Conservation (phyloP, 2,888 invertebrate genomes). For the Gymnosoma rotundatum region DNA sequence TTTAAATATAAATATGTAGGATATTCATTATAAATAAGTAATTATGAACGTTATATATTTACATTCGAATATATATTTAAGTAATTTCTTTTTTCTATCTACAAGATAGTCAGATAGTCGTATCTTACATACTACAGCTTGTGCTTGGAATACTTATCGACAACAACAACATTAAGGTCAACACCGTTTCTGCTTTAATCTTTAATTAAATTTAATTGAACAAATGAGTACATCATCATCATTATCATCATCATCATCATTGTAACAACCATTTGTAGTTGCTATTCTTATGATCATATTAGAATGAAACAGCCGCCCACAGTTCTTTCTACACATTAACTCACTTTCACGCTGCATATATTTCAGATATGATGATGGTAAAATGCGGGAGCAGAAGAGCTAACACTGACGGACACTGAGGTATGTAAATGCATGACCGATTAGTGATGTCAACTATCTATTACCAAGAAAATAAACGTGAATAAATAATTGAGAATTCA, state of each 20-base stretch:
- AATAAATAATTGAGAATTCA: no score
- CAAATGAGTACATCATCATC: constrained; percentile 59
- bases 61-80: neutral
- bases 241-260: constrained; percentile 21
- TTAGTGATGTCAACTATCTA: neutral
- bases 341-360: neutral
- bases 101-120: neutral
- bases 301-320: constrained; percentile 29
- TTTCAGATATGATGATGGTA: neutral
- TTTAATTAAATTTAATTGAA: constrained; percentile 81
- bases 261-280: constrained; percentile 16
- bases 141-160: constrained; percentile 48
- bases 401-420: neutral
- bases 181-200: constrained; percentile 77
- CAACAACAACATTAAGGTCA: constrained; percentile 79
- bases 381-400: neutral
- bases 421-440: constrained; percentile 12
- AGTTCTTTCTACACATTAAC: constrained; percentile 14
- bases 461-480: neutral
- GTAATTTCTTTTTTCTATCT: neutral
- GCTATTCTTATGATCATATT: constrained; percentile 18
- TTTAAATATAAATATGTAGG: neutral
- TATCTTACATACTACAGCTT: constrained; percentile 25
- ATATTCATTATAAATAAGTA: no score
- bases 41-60: no score